Conservation (phyloP, 2,113 vertebrate genomes). For the Herpailurus yagouaroundi region DNA sequence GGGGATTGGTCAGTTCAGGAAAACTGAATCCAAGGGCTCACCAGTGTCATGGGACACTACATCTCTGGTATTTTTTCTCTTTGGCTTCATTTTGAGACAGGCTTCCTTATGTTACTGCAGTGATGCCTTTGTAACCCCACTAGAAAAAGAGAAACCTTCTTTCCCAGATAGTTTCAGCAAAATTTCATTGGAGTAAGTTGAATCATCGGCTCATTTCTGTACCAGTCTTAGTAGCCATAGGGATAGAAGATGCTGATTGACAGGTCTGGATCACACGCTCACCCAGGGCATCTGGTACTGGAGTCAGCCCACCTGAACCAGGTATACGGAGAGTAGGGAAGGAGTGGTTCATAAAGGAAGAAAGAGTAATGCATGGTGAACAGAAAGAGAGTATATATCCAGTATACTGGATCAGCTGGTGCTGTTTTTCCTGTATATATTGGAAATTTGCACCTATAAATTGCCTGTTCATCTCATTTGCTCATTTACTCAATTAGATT, state of each 20-base stretch:
- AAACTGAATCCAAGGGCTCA: background rate
- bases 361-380: background rate
- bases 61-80: background rate
- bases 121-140: background rate
- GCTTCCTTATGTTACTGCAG: background rate
- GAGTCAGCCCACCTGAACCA: background rate
- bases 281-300: background rate
- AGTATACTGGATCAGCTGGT: background rate
- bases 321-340: background rate
- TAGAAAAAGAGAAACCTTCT: background rate
- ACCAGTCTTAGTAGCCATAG: background rate
- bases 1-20: background rate
- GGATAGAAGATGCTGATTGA: background rate
- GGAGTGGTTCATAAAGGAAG: background rate
- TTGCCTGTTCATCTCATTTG: background rate
- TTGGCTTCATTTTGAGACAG: background rate
- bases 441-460: background rate
- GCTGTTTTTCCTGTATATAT: background rate
- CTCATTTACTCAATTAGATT: background rate
- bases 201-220: background rate
- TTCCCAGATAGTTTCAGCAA: too few species aligned
- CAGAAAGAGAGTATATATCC: background rate
- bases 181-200: background rate
- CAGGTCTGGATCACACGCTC: background rate
- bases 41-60: rapidly evolving